phyloP scores from a whole-genome alignment of 2,113 vertebrate species.

The Otolemur garnettii region DNA sequence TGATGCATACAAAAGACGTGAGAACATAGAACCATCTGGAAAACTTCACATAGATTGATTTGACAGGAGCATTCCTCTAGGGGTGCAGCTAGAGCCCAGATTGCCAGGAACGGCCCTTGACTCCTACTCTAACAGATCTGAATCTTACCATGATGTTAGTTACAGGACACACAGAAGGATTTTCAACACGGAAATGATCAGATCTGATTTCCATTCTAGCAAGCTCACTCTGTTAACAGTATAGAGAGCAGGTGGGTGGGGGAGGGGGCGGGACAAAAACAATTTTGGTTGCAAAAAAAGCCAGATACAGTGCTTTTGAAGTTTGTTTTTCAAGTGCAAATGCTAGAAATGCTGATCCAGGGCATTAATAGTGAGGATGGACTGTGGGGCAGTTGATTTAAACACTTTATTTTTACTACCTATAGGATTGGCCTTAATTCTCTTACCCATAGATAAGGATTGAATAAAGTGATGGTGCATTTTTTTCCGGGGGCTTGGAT shows the following conservation, averaged over 20 bases:
- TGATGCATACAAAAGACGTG: background rate
- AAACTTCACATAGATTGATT: background rate
- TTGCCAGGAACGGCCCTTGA: background rate
- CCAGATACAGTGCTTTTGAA: background rate
- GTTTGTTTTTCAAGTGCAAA: background rate
- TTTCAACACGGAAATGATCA: background rate
- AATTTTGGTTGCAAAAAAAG: background rate
- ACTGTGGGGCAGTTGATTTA: background rate
- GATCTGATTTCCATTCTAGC: background rate
- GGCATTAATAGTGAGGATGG: background rate
- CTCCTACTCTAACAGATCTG: background rate
- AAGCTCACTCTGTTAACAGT: background rate
- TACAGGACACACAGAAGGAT: background rate
- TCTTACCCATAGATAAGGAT: background rate
- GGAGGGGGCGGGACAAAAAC: background rate
- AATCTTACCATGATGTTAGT: background rate
- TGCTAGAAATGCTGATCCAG: background rate
- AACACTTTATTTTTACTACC: constrained; percentile 26
- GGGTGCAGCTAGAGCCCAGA: background rate
- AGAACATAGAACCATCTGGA: background rate
- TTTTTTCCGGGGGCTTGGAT: background rate
- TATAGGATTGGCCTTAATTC: background rate
- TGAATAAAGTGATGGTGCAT: background rate
- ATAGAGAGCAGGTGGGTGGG: background rate
- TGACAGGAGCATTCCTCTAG: background rate